Evolutionary conservation across 2,113 vertebrate genomes (phyloP).

Genomic region (human (Homo sapiens)): GRCh38 chrX:35386501-35387000

Average conservation of each 20-base stretch:
- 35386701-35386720: conserved; percentile 44
- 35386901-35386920: conserved; percentile 24
- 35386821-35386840: conserved; percentile 36
- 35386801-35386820: conserved; percentile 51
- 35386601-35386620: background rate
- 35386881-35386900: conserved; percentile 28
- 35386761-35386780: conserved; percentile 54
- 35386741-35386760: conserved; percentile 33
- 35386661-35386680: conserved; percentile 36
- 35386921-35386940: conserved; percentile 51
- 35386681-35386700: conserved; percentile 25
- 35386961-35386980: conserved; percentile 21
- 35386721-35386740: conserved; percentile 25
- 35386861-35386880: conserved; percentile 47
- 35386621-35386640: background rate
- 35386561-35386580: background rate
- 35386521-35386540: background rate
- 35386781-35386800: conserved; percentile 29
- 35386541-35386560: background rate
- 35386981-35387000: conserved; percentile 48
- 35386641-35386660: conserved; percentile 25
- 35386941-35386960: background rate
- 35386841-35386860: conserved; percentile 40
- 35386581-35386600: background rate
- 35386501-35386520: background rate